Percentiles rank a stretch among this genome's conserved stretches.
Evolutionary conservation across 2,113 vertebrate species (phyloP).

Genomic region (Orthonyx spaldingii): DNA sequence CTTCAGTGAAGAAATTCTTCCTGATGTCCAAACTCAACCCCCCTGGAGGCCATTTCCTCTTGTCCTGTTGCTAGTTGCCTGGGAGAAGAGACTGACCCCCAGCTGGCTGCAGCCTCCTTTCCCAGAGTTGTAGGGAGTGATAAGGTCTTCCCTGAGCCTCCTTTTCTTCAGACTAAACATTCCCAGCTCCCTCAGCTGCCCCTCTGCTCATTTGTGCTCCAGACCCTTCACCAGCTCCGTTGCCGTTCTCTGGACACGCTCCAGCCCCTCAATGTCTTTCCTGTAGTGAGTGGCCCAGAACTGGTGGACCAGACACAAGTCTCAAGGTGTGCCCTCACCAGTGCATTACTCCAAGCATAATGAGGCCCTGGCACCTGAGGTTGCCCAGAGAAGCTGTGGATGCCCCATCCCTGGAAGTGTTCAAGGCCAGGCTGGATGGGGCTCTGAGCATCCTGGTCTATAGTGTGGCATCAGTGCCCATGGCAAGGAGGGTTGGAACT

Average conservation of each 20-base stretch:
- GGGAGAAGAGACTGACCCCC: neutral
- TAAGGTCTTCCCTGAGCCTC: neutral
- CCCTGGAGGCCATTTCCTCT: neutral
- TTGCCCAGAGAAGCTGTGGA: neutral
- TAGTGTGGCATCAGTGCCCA: neutral
- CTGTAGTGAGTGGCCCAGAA: neutral
- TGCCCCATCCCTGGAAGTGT: neutral
- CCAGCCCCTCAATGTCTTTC: neutral
- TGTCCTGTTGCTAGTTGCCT: accelerated
- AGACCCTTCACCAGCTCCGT: neutral
- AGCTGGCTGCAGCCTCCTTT: neutral
- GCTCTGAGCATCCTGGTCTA: neutral
- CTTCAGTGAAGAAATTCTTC: neutral
- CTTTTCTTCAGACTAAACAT: neutral
- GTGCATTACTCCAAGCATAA: neutral
- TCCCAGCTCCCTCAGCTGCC: neutral
- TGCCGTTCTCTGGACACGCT: neutral
- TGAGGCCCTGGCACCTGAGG: neutral
- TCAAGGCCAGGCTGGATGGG: too few relatives aligned
- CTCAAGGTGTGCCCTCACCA: neutral
- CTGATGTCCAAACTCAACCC: neutral
- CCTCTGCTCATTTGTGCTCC: neutral
- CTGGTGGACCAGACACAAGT: neutral
- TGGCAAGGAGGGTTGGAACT: neutral
- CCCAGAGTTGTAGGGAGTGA: neutral